phyloP scores from a whole-genome alignment of 2,888 invertebrate genomes.

The Diadegma fenestrale region DNA sequence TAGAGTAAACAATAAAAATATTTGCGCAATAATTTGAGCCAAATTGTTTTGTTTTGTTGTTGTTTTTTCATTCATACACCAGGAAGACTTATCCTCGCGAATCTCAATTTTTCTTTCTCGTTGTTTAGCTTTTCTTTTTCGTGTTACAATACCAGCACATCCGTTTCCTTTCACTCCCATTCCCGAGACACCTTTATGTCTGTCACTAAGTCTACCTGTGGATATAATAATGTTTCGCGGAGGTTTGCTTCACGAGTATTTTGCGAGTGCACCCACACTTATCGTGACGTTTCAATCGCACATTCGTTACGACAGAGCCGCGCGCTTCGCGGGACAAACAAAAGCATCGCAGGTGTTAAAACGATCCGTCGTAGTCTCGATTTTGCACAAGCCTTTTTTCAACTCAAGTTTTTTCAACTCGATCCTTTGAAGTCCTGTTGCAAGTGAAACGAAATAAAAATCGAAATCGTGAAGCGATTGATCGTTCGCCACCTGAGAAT shows the following conservation, averaged over 20 bases:
- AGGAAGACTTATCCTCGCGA: neutral
- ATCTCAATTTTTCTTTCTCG: slow-evolving; percentile 33
- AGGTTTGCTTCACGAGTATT: slow-evolving; percentile 36
- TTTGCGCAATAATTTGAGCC: slow-evolving; percentile 1
- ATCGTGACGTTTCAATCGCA: slow-evolving; percentile 63
- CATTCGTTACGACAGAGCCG: slow-evolving; percentile 54
- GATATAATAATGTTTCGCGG: slow-evolving; percentile 45
- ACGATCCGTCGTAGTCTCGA: slow-evolving; percentile 20
- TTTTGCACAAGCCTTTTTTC: slow-evolving; percentile 18
- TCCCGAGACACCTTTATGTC: slow-evolving; percentile 55
- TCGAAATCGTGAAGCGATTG: slow-evolving; percentile 32
- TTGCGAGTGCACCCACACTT: slow-evolving; percentile 39
- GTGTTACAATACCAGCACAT: slow-evolving; percentile 24
- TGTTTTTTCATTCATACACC: slow-evolving; percentile 40
- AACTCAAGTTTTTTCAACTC: neutral
- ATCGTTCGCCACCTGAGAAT: slow-evolving; percentile 13
- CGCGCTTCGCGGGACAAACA: slow-evolving; percentile 22
- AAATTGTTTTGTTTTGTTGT: no score
- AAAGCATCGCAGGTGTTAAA: slow-evolving; percentile 48
- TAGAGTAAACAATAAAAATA: neutral
- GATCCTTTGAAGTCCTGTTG: slow-evolving; percentile 1
- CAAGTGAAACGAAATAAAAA: slow-evolving; percentile 16
- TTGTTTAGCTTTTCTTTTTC: slow-evolving; percentile 25
- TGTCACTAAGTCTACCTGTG: slow-evolving; percentile 27
- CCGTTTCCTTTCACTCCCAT: slow-evolving; percentile 60